Evolutionary conservation across 2,113 vertebrate genomes (phyloP), one percentile per base, ranked within the genome.

Genomic region (Seriola rivoliana): DNA sequence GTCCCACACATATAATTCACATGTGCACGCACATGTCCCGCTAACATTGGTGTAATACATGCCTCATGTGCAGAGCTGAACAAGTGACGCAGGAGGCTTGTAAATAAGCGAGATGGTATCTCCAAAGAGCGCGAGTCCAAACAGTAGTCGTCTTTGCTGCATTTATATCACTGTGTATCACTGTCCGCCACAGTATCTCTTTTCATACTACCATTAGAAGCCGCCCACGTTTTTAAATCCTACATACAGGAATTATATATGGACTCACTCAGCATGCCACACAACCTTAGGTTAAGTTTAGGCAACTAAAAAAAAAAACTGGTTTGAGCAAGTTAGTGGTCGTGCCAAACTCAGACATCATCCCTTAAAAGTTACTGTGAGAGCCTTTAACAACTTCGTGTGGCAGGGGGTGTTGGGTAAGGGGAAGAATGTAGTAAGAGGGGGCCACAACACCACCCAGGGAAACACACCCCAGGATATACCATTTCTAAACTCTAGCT

Each of bases 11-110:
- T 87, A 84, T 81, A 78, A 69, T 72, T 86, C 83, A 91, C 91
- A 91, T 90, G 89, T 34, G 73, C 85, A 54, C 14, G n/a, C 84
- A 85, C 88, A 91, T 91, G 89, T 78, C 85, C 50, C 48, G 77
- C 86, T 74, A 71, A 79, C 64, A 50, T 50, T 75, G 50, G 64
- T 13, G 59, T 16, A 34, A 52, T 21, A 32, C 16, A 40, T 71
- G n/a, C 48, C 55, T 40, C 32, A 21, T 78, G 66, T 55, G 71
- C 8, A 66, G 19, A 34, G 44, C 21, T 54, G 17, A 68, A 36
- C n/a, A 52, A 71, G 68, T 48, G 70, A 81, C 14, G 1, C 19
- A 65, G n/a, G 5, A 63, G 55, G 6, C 16, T 29, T 10, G 50
- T 68, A 59, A 62, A 16, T 21, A 71, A 66, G 9, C 25, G 23